Evolutionary conservation across 2,113 vertebrate genomes (phyloP).

Genomic region (Amphiprion percula): DNA sequence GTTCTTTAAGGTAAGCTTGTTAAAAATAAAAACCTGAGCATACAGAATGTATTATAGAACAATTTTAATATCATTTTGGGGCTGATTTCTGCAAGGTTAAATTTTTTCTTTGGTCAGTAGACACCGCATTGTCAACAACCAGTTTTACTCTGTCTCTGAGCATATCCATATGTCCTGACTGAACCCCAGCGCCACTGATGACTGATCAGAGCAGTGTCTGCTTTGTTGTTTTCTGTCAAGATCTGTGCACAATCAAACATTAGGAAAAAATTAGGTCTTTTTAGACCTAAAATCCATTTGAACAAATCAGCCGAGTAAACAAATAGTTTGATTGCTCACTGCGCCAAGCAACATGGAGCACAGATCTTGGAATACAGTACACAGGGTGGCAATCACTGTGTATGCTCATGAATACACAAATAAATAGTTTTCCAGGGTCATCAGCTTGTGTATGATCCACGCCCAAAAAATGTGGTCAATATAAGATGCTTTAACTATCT

Average conservation of each 20-base stretch:
- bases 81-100: background rate
- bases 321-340: slow-evolving; percentile 73
- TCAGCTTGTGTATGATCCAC: slow-evolving; percentile 34
- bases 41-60: background rate
- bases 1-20: background rate
- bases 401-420: slow-evolving; percentile 22
- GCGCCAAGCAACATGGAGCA: slow-evolving; percentile 42
- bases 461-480: slow-evolving; percentile 34
- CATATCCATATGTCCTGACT: background rate
- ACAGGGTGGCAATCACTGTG: slow-evolving; percentile 26
- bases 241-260: slow-evolving; percentile 56
- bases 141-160: slow-evolving; percentile 5
- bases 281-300: slow-evolving; percentile 52
- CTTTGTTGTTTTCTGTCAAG: slow-evolving; percentile 63
- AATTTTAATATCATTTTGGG: slow-evolving; percentile 2
- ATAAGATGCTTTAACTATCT: slow-evolving; percentile 13
- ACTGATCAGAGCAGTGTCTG: slow-evolving; percentile 43
- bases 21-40: background rate
- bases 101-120: slow-evolving; percentile 22
- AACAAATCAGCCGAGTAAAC: slow-evolving; percentile 73
- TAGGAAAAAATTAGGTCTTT: slow-evolving; percentile 31
- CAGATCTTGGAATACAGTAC: slow-evolving; percentile 45
- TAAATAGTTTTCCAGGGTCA: slow-evolving; percentile 16
- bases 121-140: slow-evolving; percentile 7
- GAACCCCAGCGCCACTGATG: slow-evolving; percentile 32